phyloP scores from a whole-genome alignment of 2,113 vertebrate genomes.

The Psophia crepitans region DNA sequence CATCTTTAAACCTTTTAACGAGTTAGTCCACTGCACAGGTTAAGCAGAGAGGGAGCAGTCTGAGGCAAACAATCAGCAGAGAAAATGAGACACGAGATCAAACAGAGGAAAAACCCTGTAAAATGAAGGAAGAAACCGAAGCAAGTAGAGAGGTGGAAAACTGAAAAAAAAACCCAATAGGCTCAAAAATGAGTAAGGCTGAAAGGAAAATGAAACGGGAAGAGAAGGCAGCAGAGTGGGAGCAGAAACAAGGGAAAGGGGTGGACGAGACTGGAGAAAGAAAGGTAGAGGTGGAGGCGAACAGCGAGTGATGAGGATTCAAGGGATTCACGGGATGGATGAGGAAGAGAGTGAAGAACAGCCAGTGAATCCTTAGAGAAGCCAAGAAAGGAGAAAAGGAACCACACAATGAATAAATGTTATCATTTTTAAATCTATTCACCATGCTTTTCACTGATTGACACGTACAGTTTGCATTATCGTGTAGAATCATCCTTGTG shows the following conservation, averaged over 20 bases:
- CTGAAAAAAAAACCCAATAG: neutral
- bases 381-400: neutral
- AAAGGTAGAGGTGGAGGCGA: neutral
- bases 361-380: neutral
- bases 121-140: neutral
- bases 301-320: neutral
- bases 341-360: neutral
- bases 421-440: neutral
- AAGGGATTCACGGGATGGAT: neutral
- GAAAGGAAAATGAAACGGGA: neutral
- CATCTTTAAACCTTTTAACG: neutral
- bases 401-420: neutral
- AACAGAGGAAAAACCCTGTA: neutral
- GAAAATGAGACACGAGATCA: neutral
- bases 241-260: neutral
- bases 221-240: neutral
- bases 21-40: neutral
- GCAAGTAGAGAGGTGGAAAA: neutral
- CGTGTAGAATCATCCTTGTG: accelerated
- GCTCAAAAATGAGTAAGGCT: neutral
- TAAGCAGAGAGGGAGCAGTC: neutral
- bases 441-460: neutral
- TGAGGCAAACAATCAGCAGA: neutral
- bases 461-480: neutral
- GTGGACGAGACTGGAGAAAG: neutral